Evolutionary conservation across 2,797 vertebrate genomes (phyloP).

Genomic region (Galago senegalensis): DNA sequence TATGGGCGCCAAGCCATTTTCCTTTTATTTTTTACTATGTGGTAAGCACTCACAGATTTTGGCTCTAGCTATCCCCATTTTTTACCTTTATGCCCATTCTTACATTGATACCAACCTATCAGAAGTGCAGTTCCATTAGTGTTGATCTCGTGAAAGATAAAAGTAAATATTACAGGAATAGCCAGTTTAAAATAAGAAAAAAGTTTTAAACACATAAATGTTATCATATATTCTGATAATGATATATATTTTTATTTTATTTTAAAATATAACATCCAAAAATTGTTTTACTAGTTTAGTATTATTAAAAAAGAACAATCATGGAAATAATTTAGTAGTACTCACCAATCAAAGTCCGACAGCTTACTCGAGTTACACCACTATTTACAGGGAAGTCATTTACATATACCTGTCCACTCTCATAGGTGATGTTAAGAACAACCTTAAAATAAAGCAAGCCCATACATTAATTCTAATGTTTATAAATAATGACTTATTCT

Average conservation of each 20-base stretch:
- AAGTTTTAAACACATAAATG: neutral
- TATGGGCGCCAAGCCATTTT: neutral
- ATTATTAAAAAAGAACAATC: conserved; percentile 63
- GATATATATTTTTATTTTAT: neutral
- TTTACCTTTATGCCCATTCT: neutral
- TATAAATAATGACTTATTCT: conserved; percentile 65
- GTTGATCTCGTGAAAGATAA: neutral
- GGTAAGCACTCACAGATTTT: neutral
- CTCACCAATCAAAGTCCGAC: conserved; percentile 95
- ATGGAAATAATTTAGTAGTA: conserved; percentile 76
- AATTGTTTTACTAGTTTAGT: conserved; percentile 47
- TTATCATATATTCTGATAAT: neutral
- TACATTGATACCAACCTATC: neutral
- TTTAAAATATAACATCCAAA: neutral
- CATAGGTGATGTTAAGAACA: conserved; percentile 90
- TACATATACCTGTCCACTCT: conserved; percentile 92
- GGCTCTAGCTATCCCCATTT: neutral
- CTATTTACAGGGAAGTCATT: conserved; percentile 95
- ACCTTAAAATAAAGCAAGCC: conserved; percentile 89
- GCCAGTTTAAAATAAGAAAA: conserved; percentile 18
- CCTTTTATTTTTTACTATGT: neutral
- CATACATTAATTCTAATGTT: conserved; percentile 74
- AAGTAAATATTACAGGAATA: neutral
- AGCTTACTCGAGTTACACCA: conserved; percentile 94
- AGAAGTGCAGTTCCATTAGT: neutral